A percentile compares a stretch with the other conserved stretches of the same genome.
Conservation (phyloP, 2,888 invertebrate genomes). For the Lasioglossum malachurum region DNA sequence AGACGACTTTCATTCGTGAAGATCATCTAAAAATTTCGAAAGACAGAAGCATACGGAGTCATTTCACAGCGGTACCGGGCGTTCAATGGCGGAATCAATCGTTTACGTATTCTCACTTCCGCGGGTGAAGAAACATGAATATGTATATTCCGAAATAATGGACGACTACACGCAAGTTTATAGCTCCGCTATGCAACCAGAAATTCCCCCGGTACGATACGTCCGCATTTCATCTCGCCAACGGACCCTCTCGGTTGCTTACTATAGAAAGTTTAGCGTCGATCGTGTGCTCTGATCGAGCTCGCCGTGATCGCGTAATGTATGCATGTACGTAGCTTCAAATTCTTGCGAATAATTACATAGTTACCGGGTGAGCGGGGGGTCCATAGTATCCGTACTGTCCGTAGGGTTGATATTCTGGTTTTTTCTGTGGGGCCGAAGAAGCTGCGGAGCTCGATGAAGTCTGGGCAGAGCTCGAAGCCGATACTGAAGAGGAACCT, state of each 20-base stretch:
- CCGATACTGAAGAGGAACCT: conserved; percentile 66
- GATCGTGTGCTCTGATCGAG: conserved; percentile 3
- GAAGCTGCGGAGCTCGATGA: conserved; percentile 29
- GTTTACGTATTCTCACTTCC: conserved; percentile 12
- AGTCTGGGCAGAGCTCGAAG: conserved; percentile 26
- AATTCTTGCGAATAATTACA: conserved; percentile 32
- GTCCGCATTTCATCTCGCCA: not conserved
- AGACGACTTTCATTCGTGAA: conserved; percentile 25
- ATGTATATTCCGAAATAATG: not conserved
- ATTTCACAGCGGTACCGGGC: not conserved
- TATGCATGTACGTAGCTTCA: not conserved
- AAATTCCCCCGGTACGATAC: not conserved
- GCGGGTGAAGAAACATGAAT: not conserved
- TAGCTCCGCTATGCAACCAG: not conserved
- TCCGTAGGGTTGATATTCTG: conserved; percentile 49
- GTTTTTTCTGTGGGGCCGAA: conserved; percentile 35
- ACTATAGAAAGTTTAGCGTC: not conserved
- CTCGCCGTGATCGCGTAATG: conserved; percentile 21
- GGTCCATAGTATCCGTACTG: conserved; percentile 41
- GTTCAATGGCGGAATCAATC: not conserved
- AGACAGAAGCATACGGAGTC: not conserved
- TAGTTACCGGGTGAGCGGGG: conserved; percentile 60
- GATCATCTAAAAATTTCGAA: conserved; percentile 7
- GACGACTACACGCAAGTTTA: not conserved
- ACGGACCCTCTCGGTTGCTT: not conserved